phyloP scores from a whole-genome alignment of 2,888 invertebrate genomes.

The Cacoxenus indagator region DNA sequence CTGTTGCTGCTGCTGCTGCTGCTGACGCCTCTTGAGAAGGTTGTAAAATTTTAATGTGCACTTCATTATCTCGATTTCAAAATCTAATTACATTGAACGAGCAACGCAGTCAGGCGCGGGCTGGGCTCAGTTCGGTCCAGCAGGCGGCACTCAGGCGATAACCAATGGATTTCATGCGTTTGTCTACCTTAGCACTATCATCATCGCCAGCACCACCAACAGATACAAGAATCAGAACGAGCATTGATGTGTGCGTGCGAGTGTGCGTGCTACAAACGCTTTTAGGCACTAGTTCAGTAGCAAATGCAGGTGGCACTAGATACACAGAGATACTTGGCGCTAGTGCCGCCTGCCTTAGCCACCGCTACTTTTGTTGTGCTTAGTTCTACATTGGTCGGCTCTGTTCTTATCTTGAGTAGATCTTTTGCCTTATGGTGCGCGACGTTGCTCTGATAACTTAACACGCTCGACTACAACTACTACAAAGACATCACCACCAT shows the following conservation, averaged over 20 bases:
- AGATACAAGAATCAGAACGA: neutral
- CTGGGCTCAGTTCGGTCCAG: constrained; percentile 32
- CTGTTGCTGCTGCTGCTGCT: constrained; percentile 12
- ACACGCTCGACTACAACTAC: neutral
- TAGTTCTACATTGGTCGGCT: neutral
- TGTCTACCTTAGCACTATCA: neutral
- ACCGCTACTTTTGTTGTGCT: neutral
- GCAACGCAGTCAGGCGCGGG: neutral
- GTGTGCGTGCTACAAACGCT: neutral
- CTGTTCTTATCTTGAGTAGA: neutral
- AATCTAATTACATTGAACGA: constrained; percentile 53
- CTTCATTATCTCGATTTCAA: constrained; percentile 56
- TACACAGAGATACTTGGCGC: too few species aligned
- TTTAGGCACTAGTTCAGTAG: constrained; percentile 26
- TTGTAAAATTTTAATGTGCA: constrained; percentile 62
- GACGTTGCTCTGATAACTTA: constrained; percentile 6
- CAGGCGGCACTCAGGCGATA: neutral
- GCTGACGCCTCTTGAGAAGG: constrained; percentile 30
- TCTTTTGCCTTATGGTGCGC: neutral
- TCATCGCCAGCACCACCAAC: neutral
- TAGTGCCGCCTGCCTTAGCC: too few species aligned
- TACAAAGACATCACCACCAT: neutral
- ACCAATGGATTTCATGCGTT: constrained; percentile 18
- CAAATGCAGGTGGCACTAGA: constrained; percentile 20
- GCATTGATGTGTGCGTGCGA: neutral